Base-by-base conservation (phyloP, 2,888 invertebrate species). In the Ischnus inquisitorius region DNA sequence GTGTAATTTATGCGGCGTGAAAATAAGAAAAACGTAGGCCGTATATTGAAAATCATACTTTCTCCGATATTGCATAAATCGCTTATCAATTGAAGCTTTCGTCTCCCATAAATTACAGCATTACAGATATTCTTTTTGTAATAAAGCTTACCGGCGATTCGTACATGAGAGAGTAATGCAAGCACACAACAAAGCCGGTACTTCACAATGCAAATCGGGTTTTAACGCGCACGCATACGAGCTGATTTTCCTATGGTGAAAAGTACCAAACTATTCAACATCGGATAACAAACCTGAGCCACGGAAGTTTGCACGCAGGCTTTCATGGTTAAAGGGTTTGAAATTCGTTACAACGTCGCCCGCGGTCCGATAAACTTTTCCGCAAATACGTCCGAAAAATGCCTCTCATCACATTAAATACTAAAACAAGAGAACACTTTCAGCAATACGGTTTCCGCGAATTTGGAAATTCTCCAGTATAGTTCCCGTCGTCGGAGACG, bases 201-300 rank as follows among this genome's bases (percentile, higher is more conserved):
- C 19, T 51, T 16, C 6, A 19, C 19, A 10, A 51, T 51, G 19
- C 6, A 51, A 51, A 51, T 51, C 67, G 25, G 54, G 51, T 12
- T 19, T 34, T 1, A 76, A 43, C 28, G 34, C 34, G 39, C 8
- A 41, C 39, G 54, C 39, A 19, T 78, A 69, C 39, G 34, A 6
- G 22, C 25, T 16, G 41, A 62, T 71, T 78, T 69, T 69, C 22
- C 19, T 51, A 78, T 41, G 62, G 34, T 69, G 25, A 51, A 78
- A 69, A 48, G 22, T 46, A 39, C 14, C 12, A 54, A 48, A 51
- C 51, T 39, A 65, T 62, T 6, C 22, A 43, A 51, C 8, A 25
- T 22, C 41, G 16, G 51, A 64, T 41, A 64, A 34, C 34, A 34
- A 34, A 6, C 5, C 5, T 34, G 5, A 34, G 34, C 34, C 8